Evolutionary conservation across 2,113 vertebrate genomes (phyloP).

Genomic region (Neogale vison): DNA sequence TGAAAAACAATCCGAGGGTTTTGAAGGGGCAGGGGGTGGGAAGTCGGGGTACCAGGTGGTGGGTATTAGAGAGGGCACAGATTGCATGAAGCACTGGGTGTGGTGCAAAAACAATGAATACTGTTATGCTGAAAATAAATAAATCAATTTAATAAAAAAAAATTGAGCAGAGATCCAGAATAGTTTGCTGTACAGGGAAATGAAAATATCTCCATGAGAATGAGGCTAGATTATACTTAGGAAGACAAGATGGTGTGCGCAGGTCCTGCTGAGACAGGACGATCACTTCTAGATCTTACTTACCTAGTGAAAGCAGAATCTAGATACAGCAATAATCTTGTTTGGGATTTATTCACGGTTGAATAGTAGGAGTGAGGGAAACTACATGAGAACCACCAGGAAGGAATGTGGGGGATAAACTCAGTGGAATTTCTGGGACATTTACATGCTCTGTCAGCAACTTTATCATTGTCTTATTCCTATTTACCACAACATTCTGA

Average conservation of each 20-base stretch:
- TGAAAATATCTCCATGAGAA: neutral
- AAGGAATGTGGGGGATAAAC: neutral
- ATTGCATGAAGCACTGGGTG: too few species aligned
- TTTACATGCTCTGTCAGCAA: neutral
- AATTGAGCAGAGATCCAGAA: too few species aligned
- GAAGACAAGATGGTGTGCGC: neutral
- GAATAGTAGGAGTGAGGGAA: neutral
- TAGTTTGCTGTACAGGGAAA: rapidly evolving
- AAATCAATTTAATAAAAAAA: neutral
- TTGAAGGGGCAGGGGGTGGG: too few species aligned
- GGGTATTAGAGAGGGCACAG: too few species aligned
- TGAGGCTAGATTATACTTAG: neutral
- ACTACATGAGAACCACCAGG: neutral
- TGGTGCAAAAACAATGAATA: too few species aligned
- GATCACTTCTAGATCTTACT: neutral
- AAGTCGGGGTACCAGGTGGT: too few species aligned
- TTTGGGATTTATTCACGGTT: neutral
- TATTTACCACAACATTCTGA: neutral
- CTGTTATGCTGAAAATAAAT: too few species aligned
- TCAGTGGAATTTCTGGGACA: neutral
- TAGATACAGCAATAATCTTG: neutral
- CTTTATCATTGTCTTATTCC: neutral
- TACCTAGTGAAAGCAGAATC: neutral
- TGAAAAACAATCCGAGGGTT: too few species aligned
- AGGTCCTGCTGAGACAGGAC: neutral